These are phyloP conservation scores for Nemotelus pantherinus DNA, from an alignment of 2,888 invertebrate genomes.

Conservation along the genomic window DNA sequence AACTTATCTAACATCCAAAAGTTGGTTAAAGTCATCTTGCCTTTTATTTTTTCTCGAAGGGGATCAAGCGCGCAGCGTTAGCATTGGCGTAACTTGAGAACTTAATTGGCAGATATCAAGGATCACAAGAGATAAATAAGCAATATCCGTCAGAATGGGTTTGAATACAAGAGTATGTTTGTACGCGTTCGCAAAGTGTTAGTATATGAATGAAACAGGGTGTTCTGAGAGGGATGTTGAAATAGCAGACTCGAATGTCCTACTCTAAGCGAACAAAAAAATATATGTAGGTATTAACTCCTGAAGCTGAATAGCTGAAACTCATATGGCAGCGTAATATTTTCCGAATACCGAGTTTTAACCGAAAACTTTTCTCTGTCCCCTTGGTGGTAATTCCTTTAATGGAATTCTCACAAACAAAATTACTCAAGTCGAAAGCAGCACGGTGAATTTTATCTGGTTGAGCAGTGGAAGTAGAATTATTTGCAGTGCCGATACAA, in stretches of 20 bases:
- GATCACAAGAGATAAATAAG: constrained; percentile 44
- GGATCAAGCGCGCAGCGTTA: neutral
- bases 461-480: neutral
- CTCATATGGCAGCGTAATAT: constrained; percentile 9
- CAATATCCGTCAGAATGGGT: constrained; percentile 35
- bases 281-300: too few relatives aligned
- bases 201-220: too few relatives aligned
- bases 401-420: constrained; percentile 40
- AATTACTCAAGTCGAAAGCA: constrained; percentile 36
- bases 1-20: constrained; percentile 42
- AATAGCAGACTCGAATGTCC: too few relatives aligned
- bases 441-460: constrained; percentile 12
- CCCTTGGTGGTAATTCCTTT: constrained; percentile 41
- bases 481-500: too few relatives aligned
- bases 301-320: too few relatives aligned
- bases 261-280: too few relatives aligned
- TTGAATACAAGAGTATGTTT: neutral
- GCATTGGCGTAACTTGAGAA: constrained; percentile 41
- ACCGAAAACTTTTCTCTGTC: constrained; percentile 34
- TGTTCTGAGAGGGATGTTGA: too few relatives aligned
- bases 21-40: constrained; percentile 25
- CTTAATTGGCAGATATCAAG: constrained; percentile 42
- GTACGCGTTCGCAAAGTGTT: too few relatives aligned
- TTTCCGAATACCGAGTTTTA: constrained; percentile 16
- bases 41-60: constrained; percentile 10